Base-by-base conservation (phyloP, 2,113 vertebrate genomes). In the Anguilla rostrata region DNA sequence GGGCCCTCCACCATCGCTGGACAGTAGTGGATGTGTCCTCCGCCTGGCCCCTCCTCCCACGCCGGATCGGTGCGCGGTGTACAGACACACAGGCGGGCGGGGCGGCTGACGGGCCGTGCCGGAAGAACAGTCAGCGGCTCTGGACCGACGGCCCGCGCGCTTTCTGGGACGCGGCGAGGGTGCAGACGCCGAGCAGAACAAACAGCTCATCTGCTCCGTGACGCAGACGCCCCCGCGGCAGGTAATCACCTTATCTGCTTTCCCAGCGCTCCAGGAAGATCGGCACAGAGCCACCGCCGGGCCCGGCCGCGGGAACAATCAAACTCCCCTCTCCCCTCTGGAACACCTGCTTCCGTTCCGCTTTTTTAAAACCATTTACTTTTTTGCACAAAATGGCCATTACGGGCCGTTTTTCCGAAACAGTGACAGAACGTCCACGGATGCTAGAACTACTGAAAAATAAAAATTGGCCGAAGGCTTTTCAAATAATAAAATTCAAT, bases 181-280 rank as follows among this genome's bases (percentile, higher is more conserved):
- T 9, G 26, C 63, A 71, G 63, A 71, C 22, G 26, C 26, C 26
- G n/a, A 39, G 8, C 78, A 81, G 75, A 86, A 84, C 85, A 85
- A 88, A 90, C 86, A 66, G 82, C 84, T 92, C 89, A 90, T 89
- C 88, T 78, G 90, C 93, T 92, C 92, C 89, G 91, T 94, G 94
- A 95, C 91, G 88, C 91, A 93, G 87, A 90, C 87, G 86, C 85
- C 80, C 85, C 75, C 57, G 90, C 89, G 84, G 89, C 90, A 88
- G 86, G 88, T 87, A 90, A 88, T 92, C 92, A 92, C 89, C 92
- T 93, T 91, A 91, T 87, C 84, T 71, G 86, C 80, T 79, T 53
- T 87, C 79, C 6, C 39, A 85, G 20, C 20, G 22, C 22, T 0
- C 81, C 41, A 20, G 82, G 89, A 91, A 89, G 84, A 86, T 41